phyloP scores from a whole-genome alignment of 2,113 vertebrate genomes.

The Leiothrix lutea region DNA sequence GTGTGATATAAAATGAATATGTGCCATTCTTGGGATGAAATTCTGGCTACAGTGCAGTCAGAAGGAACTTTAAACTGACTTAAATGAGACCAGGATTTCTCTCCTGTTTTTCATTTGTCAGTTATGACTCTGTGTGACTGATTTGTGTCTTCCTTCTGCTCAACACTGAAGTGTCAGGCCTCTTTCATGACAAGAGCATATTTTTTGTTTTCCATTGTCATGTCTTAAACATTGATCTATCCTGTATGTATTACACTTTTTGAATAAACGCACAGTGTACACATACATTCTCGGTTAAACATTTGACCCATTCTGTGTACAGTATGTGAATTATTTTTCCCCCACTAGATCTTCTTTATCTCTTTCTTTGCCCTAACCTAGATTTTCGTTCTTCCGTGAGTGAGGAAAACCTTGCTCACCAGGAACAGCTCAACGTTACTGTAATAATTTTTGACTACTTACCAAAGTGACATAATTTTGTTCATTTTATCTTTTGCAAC shows the following conservation, averaged over 20 bases:
- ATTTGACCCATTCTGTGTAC: not conserved
- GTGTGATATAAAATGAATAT: slow-evolving; percentile 55
- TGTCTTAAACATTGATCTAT: not conserved
- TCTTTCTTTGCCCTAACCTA: not conserved
- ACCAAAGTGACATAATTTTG: slow-evolving; percentile 79
- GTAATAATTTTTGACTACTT: slow-evolving; percentile 31
- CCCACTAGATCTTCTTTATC: not conserved
- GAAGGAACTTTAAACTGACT: not conserved
- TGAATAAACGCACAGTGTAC: not conserved
- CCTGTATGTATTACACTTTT: not conserved
- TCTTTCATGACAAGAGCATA: not conserved
- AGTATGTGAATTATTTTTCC: not conserved
- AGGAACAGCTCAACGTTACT: slow-evolving; percentile 7
- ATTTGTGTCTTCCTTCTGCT: slow-evolving; percentile 17
- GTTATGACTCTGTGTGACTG: not conserved
- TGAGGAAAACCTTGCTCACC: slow-evolving; percentile 1
- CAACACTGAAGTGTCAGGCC: not conserved
- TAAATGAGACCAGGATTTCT: slow-evolving; percentile 16
- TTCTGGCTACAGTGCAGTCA: slow-evolving; percentile 26
- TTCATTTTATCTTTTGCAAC: slow-evolving; percentile 82
- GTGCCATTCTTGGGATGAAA: slow-evolving; percentile 32
- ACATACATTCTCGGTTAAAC: not conserved
- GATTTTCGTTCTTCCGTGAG: not conserved
- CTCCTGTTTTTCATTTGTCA: slow-evolving; percentile 12
- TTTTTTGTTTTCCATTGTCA: slow-evolving; percentile 12